Base-by-base conservation (phyloP, 2,113 vertebrate genomes). In the Pteronura brasiliensis region DNA sequence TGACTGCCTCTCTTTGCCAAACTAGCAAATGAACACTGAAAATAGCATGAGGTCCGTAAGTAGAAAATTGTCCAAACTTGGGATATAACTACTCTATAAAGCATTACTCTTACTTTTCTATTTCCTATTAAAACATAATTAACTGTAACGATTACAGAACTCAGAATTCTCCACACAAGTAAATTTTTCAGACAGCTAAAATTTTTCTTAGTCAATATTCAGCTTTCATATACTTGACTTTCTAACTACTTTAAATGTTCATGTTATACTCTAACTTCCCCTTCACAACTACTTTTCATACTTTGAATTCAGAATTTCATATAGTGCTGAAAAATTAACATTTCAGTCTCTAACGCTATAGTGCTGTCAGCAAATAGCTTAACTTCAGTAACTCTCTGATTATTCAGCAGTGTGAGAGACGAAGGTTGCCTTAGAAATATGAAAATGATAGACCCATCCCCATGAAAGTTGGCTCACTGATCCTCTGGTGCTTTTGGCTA, bases 1-100 rank as follows among this genome's bases (percentile, higher is more conserved):
- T 92, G 71, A 95, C 81, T 65, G 42, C 39, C 47, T 52, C 39
- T 92, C 90, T 98, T 55, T 90, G 80, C 88, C 88, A 95, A 90
- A 90, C 36, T 80, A 84, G 55, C 80, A 96, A 95, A 49, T 67
- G 47, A 97, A 96, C 77, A 98, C 39, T 72, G 88, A 93, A 97
- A 97, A 94, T 7, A 88, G 23, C 71, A 92, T 61, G n/a, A 90
- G 29, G 20, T 80, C 27, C 21, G 52, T 10, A 76, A 47, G 63
- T 36, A 12, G 55, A 71, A 97, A 96, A 85, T 8, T n/a, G 29
- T 90, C 7, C 4, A 96, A 93, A 97, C 9, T 21, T 34, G n/a
- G 57, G 31, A 72, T 20, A 55, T 7, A 85, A 80, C 34, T 34
- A 74, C 8, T 67, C 1, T 42, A 84, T 29, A 49, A 87, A 90